Evolutionary conservation across 2,888 invertebrate species (phyloP).

Genomic region (Hirtodrosophila duncani): DNA sequence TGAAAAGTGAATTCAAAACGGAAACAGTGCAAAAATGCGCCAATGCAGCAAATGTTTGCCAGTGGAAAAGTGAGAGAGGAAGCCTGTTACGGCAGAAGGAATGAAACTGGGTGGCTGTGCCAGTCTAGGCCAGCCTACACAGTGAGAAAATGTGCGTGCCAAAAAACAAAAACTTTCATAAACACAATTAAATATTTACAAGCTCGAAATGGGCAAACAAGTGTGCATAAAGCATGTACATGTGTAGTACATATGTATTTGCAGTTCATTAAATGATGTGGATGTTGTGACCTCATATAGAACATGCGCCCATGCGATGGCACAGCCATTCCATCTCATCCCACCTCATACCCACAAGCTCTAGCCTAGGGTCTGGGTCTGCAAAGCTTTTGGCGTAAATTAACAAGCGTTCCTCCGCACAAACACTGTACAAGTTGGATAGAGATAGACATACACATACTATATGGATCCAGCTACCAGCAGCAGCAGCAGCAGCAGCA

Average conservation of each 20-base stretch:
- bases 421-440: too few relatives aligned
- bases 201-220: not conserved
- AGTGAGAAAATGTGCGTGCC: constrained; percentile 24
- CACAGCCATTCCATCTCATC: too few relatives aligned
- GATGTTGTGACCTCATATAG: constrained; percentile 13
- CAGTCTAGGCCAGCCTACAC: constrained; percentile 41
- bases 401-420: constrained; percentile 67
- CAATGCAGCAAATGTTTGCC: constrained; percentile 60
- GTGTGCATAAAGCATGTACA: not conserved
- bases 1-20: constrained; percentile 71
- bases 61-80: not conserved
- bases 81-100: not conserved
- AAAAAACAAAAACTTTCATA: constrained; percentile 9
- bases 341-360: not conserved
- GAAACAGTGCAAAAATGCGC: constrained; percentile 68
- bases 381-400: constrained; percentile 55
- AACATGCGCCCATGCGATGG: not conserved
- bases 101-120: constrained; percentile 2
- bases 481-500: constrained; percentile 9
- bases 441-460: constrained; percentile 8
- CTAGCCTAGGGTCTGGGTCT: constrained; percentile 12
- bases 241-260: constrained; percentile 29
- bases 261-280: constrained; percentile 56
- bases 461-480: not conserved
- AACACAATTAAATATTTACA: constrained; percentile 56